phyloP scores from a whole-genome alignment of 1,140 invertebrate genomes.

The Apis dorsata region DNA sequence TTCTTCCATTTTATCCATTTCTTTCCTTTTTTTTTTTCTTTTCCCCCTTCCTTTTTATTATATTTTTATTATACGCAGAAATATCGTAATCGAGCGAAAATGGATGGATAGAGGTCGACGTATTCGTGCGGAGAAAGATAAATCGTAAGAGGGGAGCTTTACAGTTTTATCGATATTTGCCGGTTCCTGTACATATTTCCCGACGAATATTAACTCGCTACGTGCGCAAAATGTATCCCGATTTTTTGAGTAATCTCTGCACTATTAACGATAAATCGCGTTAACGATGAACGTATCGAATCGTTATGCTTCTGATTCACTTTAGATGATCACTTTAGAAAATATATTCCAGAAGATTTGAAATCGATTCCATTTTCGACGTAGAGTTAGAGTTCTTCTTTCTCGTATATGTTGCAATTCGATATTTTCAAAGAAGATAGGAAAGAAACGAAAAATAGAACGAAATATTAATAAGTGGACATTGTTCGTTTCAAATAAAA shows the following conservation, averaged over 20 bases:
- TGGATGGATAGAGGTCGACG: not conserved
- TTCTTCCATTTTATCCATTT: not conserved
- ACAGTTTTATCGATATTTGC: conserved; percentile 11
- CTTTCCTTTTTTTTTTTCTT: not conserved
- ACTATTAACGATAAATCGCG: not conserved
- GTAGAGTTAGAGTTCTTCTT: no score
- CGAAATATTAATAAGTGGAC: no score
- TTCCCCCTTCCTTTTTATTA: not conserved
- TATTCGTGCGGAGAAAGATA: not conserved
- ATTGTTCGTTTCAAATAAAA: no score
- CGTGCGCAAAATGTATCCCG: not conserved
- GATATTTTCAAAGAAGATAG: no score
- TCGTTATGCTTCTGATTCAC: conserved; percentile 1
- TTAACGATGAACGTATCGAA: not conserved
- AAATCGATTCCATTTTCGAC: not conserved
- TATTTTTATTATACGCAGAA: no score
- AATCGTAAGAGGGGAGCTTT: conserved; percentile 5
- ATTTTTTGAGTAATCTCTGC: not conserved
- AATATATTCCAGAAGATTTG: not conserved
- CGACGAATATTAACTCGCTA: conserved; percentile 2
- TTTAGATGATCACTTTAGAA: not conserved
- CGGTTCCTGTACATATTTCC: not conserved
- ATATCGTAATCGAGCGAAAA: not conserved
- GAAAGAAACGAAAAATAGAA: no score
- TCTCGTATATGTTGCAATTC: no score